Base-by-base conservation (phyloP, 2,113 vertebrate genomes). In the Oplegnathus fasciatus region DNA sequence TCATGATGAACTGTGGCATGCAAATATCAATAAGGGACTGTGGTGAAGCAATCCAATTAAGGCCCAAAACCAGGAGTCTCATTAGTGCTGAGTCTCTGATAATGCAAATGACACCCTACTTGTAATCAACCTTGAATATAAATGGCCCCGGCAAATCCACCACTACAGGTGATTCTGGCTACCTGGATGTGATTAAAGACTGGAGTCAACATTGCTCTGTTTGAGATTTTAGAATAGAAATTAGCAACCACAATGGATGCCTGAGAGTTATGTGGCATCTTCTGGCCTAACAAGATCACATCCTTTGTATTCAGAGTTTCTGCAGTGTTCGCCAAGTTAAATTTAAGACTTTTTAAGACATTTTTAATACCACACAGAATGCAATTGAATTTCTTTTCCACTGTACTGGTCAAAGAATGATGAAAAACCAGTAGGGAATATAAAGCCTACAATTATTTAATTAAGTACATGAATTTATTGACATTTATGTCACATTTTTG, bases 1-100 rank as follows among this genome's bases (percentile, higher is more conserved):
- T 94, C 94, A 93, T 96, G 95, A 96, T 96, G 95, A 95, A 96
- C 93, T 94, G 84, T 94, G 93, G 92, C 94, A 93, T 94, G 93
- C 91, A 94, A 93, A 94, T 95, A 96, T 96, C 95, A 96, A 95
- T 96, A 95, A 95, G 93, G 94, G 94, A 93, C 94, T 87, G 84
- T 91, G 90, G 93, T 80, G 93, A 95, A 94, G 94, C 93, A 94
- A 95, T 95, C 95, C 94, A 96, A 96, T 96, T 96, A 96, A 95
- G 89, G 93, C 86, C 90, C 90, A 91, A 96, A 94, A 95, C 92
- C 88, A 85, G 86, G 91, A 91, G 92, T 92, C 94, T 95, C 93
- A 95, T 96, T 96, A 96, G 91, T 91, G 89, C 92, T 89, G 91
- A 95, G 94, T 94, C 92, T 93, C 92, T 93, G 92, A 94, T 94